These are phyloP conservation scores for Parus major DNA, from an alignment of 2,113 vertebrate species.

Conservation along the genomic window DNA sequence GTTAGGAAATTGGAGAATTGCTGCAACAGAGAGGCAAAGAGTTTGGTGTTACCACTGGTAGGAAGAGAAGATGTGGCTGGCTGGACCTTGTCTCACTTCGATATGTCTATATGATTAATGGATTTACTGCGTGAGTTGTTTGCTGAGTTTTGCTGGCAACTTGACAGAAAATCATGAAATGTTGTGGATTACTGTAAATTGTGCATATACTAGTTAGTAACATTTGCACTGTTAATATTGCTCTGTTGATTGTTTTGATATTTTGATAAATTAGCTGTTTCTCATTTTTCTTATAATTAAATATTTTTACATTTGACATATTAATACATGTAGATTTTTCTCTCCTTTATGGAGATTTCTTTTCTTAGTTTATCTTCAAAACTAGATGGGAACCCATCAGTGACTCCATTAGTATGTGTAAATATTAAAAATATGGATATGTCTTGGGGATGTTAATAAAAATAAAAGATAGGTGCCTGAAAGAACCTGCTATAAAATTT, in stretches of 20 bases:
- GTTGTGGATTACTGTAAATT: background rate
- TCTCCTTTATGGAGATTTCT: background rate
- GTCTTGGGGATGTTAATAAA: background rate
- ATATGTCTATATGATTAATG: slow-evolving; percentile 98
- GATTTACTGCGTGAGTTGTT: slow-evolving; percentile 94
- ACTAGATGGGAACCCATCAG: background rate
- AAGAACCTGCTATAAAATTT: background rate
- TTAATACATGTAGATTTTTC: background rate
- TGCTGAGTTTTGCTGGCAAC: background rate
- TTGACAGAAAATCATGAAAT: background rate
- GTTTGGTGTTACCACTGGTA: slow-evolving; percentile 94
- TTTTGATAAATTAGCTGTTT: background rate
- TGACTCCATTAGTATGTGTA: background rate
- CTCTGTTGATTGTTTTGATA: background rate
- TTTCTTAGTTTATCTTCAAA: background rate
- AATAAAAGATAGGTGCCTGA: background rate
- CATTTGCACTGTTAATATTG: background rate
- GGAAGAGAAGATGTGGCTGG: slow-evolving; percentile 96
- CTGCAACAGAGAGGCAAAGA: slow-evolving; percentile 92
- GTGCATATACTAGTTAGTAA: background rate
- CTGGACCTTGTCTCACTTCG: slow-evolving; percentile 92
- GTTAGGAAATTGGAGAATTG: slow-evolving; percentile 86
- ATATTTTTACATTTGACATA: background rate
- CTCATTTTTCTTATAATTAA: background rate
- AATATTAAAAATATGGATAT: background rate